Evolutionary conservation across 2,113 vertebrate genomes (phyloP), one percentile per base, ranked within the genome.

Genomic region (Myodes glareolus): DNA sequence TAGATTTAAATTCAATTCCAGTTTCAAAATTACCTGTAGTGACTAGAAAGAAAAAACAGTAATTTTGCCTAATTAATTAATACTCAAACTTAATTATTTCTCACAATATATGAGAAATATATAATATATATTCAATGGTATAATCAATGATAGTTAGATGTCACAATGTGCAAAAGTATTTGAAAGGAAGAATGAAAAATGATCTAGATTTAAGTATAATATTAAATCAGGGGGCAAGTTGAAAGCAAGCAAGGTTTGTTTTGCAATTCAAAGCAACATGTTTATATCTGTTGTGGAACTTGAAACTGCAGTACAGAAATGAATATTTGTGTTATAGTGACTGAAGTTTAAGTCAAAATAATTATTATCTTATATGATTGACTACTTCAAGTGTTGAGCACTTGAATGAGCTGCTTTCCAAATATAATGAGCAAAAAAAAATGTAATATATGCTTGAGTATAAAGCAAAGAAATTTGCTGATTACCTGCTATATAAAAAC

Each of bases 1-100:
- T 55, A 87, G 19, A 23, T 88, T 90, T 91, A 89, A 95, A 94
- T 73, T 94, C 55, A 90, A 63, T 72, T 86, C 52, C 4, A 85
- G 2, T 85, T 68, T 95, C 78, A 6, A 90, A 81, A 85, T 96
- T 19, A 52, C 55, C 5, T 50, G 0, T 36, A 68, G 13, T 67
- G 58, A 84, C 7, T 11, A 2, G 5, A 81, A 21, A 12, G 39
- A 67, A 70, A 31, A 16, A 50, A 31, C n/a, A 61, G 29, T 13
- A 89, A 67, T 76, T 3, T 55, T 7, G 61, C 3, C 9, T 27
- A 19, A 36, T 85, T 92, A 61, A 39, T 11, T 92, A 55, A 58
- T 31, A 3, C 1, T 23, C 50, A 7, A 14, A 31, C 21, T 9
- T 47, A 89, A 8, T 45, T 52, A 78, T 75, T 17, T 50, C 9